Base-by-base conservation (phyloP, 2,888 invertebrate species). In the Ectobius pallidus region DNA sequence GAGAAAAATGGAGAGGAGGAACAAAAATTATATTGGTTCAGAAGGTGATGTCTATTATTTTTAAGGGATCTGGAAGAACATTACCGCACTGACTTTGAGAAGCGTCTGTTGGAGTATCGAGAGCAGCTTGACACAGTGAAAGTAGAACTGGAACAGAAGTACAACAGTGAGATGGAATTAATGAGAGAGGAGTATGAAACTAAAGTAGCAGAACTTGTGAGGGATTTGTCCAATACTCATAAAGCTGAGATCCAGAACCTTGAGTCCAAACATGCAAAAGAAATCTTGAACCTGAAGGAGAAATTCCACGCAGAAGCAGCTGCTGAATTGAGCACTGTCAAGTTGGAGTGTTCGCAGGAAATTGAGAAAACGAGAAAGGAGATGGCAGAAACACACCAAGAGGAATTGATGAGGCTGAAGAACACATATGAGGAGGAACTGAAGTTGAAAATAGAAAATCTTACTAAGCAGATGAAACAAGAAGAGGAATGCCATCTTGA, bases 271-370 rank as follows among this genome's bases (percentile, higher is more conserved):
- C 81, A 87, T 81, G 82, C 84, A 9, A 82, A 84, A 3, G 84
- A 83, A 76, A 86, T 91, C 69, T 83, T 82, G 0, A 83, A 84
- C 32, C 80, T 90, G 16, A 89, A 89, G 18, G 46, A 30, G 14
- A 58, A 69, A 20, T 42, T 68, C 6, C 34, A 62, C 7, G 20
- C 22, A 20, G 44, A 27, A 6, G 18, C 46, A n/a, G 39, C 42
- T n/a, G 42, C 3, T 16, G 46, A 30, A 1, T 16, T 27, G 16
- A 65, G 18, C 25, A 65, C 9, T 27, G 25, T 65, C n/a, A 20
- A 7, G 7, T 3, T 44, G 1, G n/a, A 25, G 25, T 46, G 27
- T 27, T 14, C 20, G 16, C 34, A 63, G 3, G 25, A 25, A 22
- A 6, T 63, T 6, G 22, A 63, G 16, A 39, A n/a, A 22, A 6